Evolutionary conservation across 2,797 vertebrate genomes (phyloP), one percentile per base, ranked within the genome.

Genomic region (Strix occidentalis): DNA sequence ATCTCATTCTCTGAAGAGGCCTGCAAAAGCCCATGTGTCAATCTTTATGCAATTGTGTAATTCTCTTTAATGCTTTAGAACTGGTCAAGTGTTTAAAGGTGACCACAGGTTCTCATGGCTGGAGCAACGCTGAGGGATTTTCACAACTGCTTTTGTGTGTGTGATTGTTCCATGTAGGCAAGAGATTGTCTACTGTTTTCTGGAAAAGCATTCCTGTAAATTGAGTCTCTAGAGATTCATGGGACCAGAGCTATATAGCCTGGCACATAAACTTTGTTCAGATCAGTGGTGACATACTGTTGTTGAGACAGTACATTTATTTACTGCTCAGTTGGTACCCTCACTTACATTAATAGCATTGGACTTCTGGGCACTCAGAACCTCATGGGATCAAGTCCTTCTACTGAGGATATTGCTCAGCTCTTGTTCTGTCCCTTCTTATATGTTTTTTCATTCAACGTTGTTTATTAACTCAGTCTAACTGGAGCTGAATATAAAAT

Each of bases 61-160:
- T 86, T 93, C 21, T 87, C 25, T 25, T 53, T 76, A 78, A 37
- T 58, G 51, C 28, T 51, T 65, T 48, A 61, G 61, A 39, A 43
- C n/a, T 46, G 21, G 29, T 54, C 17, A 51, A 28, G 29, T 28
- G 33, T 54, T 84, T 63, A 18, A 88, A 33, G 21, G 28, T 0
- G 0, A 54, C 16, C 33, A 66, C 39, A 76, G 50, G 28, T 74
- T 77, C 76, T 63, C 0, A 0, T 39, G 43, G 35, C 71, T 71
- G 45, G n/a, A 86, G 77, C 21, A 84, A 19, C 14, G 21, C 72
- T 8, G 25, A 61, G 35, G 21, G 20, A 4, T 77, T 91, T 87
- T 66, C 65, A 53, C 25, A 61, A 11, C 35, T 84, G 41, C 61
- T 84, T 89, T 77, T 86, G 45, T 77, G 17, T 63, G 46, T 58